phyloP scores from a whole-genome alignment of 2,113 vertebrate genomes.

The Urocolius indicus region DNA sequence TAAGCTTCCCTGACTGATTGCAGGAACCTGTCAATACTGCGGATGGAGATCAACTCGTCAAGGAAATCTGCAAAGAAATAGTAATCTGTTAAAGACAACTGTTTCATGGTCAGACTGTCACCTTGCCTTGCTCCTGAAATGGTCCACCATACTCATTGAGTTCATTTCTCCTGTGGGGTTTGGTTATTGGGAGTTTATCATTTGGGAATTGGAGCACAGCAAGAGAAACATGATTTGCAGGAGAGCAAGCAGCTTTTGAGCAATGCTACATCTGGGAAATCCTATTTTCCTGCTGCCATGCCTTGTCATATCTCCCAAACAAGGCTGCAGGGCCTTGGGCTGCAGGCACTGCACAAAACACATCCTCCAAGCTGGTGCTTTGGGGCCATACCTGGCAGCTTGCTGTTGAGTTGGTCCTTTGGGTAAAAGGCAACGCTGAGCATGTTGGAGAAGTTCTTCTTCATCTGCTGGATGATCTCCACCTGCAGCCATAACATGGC shows the following conservation, averaged over 20 bases:
- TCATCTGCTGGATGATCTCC: neutral
- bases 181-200: no score
- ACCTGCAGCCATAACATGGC: neutral
- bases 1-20: no score
- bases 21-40: accelerated
- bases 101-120: neutral
- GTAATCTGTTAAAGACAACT: neutral
- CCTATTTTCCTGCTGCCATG: no score
- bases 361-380: no score
- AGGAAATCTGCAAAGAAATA: neutral
- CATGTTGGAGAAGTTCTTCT: neutral
- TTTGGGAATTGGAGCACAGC: neutral
- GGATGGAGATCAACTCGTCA: neutral
- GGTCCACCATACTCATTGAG: neutral
- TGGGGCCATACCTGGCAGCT: neutral
- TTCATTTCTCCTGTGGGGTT: neutral
- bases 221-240: neutral
- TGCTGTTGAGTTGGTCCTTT: neutral
- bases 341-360: neutral
- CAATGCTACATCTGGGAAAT: neutral
- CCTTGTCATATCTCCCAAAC: neutral
- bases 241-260: neutral
- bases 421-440: neutral
- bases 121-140: neutral
- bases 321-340: no score